Evolutionary conservation across 2,888 invertebrate species (phyloP), one percentile per base, ranked within the genome.

Genomic region (Melanchra persicariae): DNA sequence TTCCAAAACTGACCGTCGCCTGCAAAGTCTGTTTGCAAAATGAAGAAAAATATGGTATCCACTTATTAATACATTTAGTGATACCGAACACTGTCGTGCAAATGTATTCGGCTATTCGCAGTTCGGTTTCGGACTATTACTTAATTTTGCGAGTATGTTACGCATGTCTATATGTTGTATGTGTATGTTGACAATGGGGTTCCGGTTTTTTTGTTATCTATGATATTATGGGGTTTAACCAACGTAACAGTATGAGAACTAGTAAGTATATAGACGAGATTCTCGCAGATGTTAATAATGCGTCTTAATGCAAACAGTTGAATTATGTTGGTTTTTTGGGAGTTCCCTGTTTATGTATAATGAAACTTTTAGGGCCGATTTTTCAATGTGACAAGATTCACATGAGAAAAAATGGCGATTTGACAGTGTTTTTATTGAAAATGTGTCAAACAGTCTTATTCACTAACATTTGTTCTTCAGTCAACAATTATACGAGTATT

Each of bases 21-120:
- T 54, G n/a, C 80, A 12, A 64, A 19, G 83, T 68, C 81, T 62
- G 65, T 74, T 79, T 58, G 80, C 80, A 69, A 47, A 67, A 26
- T 81, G 81, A 83, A 71, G 75, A 82, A 83, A 74, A 79, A 64
- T 83, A 55, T 64, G 70, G 63, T 69, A 60, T 57, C 75, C 68
- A 63, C 65, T 79, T 74, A 79, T 79, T 79, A 81, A 79, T 82
- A 81, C 81, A 79, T 79, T 63, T 66, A 63, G 64, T 79, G 82
- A 70, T 81, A 71, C 19, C 34, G 63, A 45, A 62, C 70, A 52
- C 62, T 68, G 65, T 45, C 70, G 65, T 45, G 61, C 70, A 68
- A 68, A 79, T 59, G 54, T 79, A 65, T 68, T 71, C 34, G 8
- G 6, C n/a, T n/a, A n/a, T n/a, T n/a, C n/a, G n/a, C n/a, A n/a